These are phyloP conservation scores for Glaucopsyche alexis DNA, from an alignment of 2,888 invertebrate genomes.

Conservation along the genomic window DNA sequence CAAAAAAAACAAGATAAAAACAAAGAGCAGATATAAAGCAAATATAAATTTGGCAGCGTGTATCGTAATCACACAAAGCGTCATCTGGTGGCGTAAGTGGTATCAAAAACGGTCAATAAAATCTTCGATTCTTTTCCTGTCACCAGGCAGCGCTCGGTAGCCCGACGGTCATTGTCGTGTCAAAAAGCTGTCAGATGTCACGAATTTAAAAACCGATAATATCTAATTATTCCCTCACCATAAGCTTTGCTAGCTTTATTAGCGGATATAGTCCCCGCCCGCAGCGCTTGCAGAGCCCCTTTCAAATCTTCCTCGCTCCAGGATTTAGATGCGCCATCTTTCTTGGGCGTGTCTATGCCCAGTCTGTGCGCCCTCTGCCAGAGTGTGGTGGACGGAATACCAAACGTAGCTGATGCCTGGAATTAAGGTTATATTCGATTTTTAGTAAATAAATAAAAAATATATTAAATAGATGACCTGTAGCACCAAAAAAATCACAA, in stretches of 20 bases:
- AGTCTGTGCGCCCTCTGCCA: constrained; percentile 94
- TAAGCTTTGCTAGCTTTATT: constrained; percentile 95
- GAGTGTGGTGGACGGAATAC: constrained; percentile 93
- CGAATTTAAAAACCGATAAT: too few species aligned
- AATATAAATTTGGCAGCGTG: too few species aligned
- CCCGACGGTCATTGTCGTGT: too few species aligned
- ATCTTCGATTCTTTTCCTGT: too few species aligned
- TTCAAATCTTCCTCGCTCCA: constrained; percentile 93
- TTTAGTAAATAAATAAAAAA: background rate
- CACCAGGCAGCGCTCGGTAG: too few species aligned
- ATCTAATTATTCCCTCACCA: constrained; percentile 62
- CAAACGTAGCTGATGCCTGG: constrained; percentile 89
- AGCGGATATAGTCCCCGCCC: constrained; percentile 92
- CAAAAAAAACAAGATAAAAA: too few species aligned
- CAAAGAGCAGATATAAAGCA: too few species aligned
- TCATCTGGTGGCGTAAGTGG: too few species aligned
- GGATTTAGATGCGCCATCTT: constrained; percentile 91
- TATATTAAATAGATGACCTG: too few species aligned
- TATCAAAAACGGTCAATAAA: too few species aligned
- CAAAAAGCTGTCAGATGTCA: too few species aligned
- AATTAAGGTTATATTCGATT: background rate
- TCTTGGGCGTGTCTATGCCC: constrained; percentile 95
- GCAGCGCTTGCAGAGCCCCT: constrained; percentile 88
- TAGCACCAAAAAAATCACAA: background rate
- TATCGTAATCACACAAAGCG: too few species aligned